Base-by-base conservation (phyloP, 2,113 vertebrate genomes). In the Notechis scutatus region DNA sequence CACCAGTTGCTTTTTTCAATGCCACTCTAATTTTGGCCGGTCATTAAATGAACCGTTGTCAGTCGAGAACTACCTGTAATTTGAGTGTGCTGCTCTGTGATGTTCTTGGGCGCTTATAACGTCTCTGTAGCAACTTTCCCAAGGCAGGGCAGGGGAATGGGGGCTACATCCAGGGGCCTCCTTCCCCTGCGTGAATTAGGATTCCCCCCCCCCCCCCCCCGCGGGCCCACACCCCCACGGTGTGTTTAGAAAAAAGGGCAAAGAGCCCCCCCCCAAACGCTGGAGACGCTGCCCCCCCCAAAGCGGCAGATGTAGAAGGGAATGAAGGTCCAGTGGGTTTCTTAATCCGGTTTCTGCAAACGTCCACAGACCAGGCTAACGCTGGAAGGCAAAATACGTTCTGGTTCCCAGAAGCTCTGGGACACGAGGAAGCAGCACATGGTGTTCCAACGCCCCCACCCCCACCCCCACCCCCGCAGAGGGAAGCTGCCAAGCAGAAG, bases 391-490 rank as follows among this genome's bases (percentile, higher is more conserved):
- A 15, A 69, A 14, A 6, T 0, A 69, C 14, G 0, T 74, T 34
- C n/a, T 14, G 5, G 5, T 39, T 34, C 15, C 69, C n/a, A 74
- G n/a, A 74, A 74, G 5, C 69, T 74, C 69, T 74, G 69, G 34
- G 18, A 20, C n/a, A n/a, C 7, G 1, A 74, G n/a, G 69, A 4
- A 23, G 45, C 18, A 24, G 47, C 61, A 52, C 69, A 24, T 15
- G 0, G 8, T 26, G 50, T 52, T 45, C 45, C 45, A 45, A 45
- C 45, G 0, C 45, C 5, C 45, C 4, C 45, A 0, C 3, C 0
- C 45, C 42, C n/a, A n/a, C n/a, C 45, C 23, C 50, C 61, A 34
- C 26, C 34, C 4, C 20, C 9, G 10, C 74, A 42, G 18, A 42
- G 34, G 18, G 89, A 47, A 64, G 26, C 42, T 29, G 15, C 21